Percentiles rank a stretch among this genome's conserved stretches.
Evolutionary conservation across 2,888 invertebrate species (phyloP).

Genomic region (Eubasilissa splendida): DNA sequence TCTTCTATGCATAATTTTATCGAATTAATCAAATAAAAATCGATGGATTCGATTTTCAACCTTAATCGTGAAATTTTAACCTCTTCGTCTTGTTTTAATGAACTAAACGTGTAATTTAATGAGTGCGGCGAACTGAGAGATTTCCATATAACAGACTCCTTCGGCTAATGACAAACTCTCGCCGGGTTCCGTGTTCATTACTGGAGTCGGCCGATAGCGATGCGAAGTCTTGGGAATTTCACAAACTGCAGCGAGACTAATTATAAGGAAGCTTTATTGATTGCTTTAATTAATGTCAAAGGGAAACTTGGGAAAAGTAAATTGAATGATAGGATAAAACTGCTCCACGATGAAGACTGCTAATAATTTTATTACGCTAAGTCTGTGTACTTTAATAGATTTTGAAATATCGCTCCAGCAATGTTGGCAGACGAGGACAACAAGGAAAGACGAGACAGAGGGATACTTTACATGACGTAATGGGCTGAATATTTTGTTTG

Average conservation of each 20-base stretch:
- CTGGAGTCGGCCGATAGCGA: not conserved
- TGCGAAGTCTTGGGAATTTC: not conserved
- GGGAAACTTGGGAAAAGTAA: not conserved
- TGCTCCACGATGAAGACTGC: too few species aligned
- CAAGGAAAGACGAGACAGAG: too few species aligned
- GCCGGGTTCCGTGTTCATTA: slow-evolving; percentile 17
- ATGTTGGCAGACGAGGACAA: too few species aligned
- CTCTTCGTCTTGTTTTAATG: slow-evolving; percentile 17
- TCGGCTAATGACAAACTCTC: slow-evolving; percentile 28
- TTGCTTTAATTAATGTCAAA: slow-evolving; percentile 5
- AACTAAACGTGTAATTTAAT: slow-evolving; percentile 33
- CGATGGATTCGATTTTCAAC: slow-evolving; percentile 1
- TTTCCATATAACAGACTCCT: slow-evolving; percentile 1
- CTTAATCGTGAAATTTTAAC: not conserved
- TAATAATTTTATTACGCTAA: too few species aligned
- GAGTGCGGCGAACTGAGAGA: slow-evolving; percentile 27
- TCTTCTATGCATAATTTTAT: too few species aligned
- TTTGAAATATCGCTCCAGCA: too few species aligned
- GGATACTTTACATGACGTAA: too few species aligned
- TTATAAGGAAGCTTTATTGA: not conserved
- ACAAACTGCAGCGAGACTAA: slow-evolving; percentile 1
- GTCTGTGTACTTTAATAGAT: too few species aligned
- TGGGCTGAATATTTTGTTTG: not conserved
- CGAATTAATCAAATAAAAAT: not conserved
- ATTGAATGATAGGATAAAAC: not conserved